Evolutionary conservation across 2,113 vertebrate species (phyloP), one percentile per base, ranked within the genome.

Genomic region (Ibidorhyncha struthersii): DNA sequence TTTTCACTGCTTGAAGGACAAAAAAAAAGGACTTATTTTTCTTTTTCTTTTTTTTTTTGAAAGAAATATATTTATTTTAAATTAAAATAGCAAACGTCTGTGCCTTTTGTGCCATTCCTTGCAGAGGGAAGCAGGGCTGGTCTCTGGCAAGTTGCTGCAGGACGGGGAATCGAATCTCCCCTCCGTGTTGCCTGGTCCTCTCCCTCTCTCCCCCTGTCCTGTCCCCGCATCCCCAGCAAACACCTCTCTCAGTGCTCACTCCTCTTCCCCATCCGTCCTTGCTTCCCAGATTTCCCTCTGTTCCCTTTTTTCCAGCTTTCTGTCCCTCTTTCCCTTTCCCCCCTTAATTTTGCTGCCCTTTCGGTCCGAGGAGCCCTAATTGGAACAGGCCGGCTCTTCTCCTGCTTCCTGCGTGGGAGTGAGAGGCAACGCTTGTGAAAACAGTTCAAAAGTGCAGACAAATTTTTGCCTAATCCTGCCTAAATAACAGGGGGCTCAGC

Each of bases 401-500:
- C 93, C 97, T 94, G 97, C 97, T 98, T 98, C 98, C 97, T 98
- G 98, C 95, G 98, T 98, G 98, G 98, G 98, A 98, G 98, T 97
- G 98, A 97, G 97, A 98, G 98, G 97, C 98, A 94, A 58, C 10
- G 97, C 97, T 98, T 98, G 97, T 98, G 97, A 98, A 98, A 98
- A 98, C 98, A 98, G 98, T 98, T 98, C 98, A 98, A 97, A 98
- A 98, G 98, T 98, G 98, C 98, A 98, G 97, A 96, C 98, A 98
- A 98, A 98, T 98, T 97, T 96, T 97, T 90, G 97, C 97, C 96
- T 98, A 97, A 98, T 98, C 98, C 97, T 98, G 97, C 98, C 97
- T 98, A 98, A 98, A 98, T 98, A 98, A 97, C 97, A 89, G 96
- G 96, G 96, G 96, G 94, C 96, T 97, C 93, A 73, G 95, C 94